phyloP scores from a whole-genome alignment of 2,888 invertebrate species.

The Campoplex capitator region DNA sequence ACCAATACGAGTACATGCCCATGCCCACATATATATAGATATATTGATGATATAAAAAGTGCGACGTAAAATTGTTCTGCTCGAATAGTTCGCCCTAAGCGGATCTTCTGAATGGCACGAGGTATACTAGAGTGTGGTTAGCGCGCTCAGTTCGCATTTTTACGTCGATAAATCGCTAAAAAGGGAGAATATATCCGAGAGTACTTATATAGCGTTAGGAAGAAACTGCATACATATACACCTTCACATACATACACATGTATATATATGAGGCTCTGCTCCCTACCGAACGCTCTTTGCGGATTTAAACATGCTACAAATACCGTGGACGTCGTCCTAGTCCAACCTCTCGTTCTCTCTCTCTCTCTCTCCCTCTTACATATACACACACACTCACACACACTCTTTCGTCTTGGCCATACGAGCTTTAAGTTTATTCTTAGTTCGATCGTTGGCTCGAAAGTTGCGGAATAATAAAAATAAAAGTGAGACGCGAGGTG shows the following conservation, averaged over 20 bases:
- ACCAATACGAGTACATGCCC: not conserved
- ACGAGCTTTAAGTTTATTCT: conserved; percentile 63
- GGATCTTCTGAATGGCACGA: conserved; percentile 55
- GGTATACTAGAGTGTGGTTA: conserved; percentile 8
- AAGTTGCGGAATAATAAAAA: conserved; percentile 65
- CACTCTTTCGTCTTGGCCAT: conserved; percentile 17
- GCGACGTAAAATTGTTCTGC: conserved; percentile 36
- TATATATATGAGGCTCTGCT: conserved; percentile 18
- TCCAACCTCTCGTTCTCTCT: not conserved
- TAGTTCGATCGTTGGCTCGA: conserved; percentile 66
- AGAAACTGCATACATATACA: conserved; percentile 44
- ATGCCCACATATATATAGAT: not conserved
- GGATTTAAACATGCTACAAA: conserved; percentile 32
- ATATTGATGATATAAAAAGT: not conserved
- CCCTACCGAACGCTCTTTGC: not conserved
- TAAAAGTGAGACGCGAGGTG: conserved; percentile 24
- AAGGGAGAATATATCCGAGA: conserved; percentile 47
- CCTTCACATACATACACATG: not conserved
- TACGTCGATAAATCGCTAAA: conserved; percentile 64
- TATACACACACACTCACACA: not conserved
- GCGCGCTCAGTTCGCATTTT: conserved; percentile 35
- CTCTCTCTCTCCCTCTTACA: conserved; percentile 2
- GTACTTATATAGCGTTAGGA: conserved; percentile 46
- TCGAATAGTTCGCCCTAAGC: conserved; percentile 39
- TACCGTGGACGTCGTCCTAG: conserved; percentile 28